Percentiles rank a stretch among this genome's conserved stretches.
Conservation (phyloP, 2,113 vertebrate genomes). For the Carassius carassius region DNA sequence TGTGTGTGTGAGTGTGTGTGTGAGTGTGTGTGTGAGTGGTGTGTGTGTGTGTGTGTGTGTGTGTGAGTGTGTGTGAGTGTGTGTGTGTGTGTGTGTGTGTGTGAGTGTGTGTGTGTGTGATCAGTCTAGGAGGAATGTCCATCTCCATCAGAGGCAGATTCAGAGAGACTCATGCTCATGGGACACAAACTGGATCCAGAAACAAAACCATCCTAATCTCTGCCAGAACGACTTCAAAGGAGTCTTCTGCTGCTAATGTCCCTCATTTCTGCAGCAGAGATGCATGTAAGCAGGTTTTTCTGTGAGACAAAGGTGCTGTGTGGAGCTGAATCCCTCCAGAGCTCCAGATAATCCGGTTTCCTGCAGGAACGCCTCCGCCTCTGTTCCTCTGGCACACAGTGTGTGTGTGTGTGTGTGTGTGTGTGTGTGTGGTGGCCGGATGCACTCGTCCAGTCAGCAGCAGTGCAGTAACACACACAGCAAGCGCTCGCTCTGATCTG, state of each 20-base stretch:
- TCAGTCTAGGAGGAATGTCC: neutral
- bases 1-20: neutral
- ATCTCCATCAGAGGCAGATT: neutral
- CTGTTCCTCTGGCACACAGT: neutral
- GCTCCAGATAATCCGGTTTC: constrained; percentile 64
- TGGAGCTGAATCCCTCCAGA: constrained; percentile 19
- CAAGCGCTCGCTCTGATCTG: constrained; percentile 3
- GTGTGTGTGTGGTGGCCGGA: neutral
- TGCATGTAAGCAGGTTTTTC: constrained; percentile 28
- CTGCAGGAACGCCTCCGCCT: constrained; percentile 23
- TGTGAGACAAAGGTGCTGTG: constrained; percentile 26
- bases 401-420: neutral
- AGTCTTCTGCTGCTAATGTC: constrained; percentile 22
- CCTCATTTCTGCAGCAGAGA: neutral
- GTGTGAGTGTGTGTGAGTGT: no score
- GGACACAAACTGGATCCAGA: neutral
- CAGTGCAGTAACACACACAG: neutral
- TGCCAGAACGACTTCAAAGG: neutral
- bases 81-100: neutral
- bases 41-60: neutral
- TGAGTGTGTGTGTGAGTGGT: neutral
- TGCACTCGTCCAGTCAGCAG: neutral
- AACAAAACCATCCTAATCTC: constrained; percentile 8
- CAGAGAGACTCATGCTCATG: neutral
- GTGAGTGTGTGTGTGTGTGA: neutral